Base-by-base conservation (phyloP, 2,113 vertebrate species). In the Osmerus eperlanus region DNA sequence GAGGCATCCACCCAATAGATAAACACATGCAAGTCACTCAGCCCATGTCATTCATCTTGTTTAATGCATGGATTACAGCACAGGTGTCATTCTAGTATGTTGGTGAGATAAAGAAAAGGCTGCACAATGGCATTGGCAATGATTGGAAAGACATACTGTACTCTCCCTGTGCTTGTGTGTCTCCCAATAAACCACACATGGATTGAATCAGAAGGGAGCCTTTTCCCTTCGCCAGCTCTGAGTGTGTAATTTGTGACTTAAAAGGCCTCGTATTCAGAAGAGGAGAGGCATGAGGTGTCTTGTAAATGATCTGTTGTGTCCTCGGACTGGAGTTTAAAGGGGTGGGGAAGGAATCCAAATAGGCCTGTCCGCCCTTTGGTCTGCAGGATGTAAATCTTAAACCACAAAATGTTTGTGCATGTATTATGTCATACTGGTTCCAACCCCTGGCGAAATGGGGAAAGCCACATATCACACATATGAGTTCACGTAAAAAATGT, bases 111-210 rank as follows among this genome's bases (percentile, higher is more conserved):
- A 59, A 41, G 47, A 55, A 65, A 23, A 5, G 29, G n/a, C 18
- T 9, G 14, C 11, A 58, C 55, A 67, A 64, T 75, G 53, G 29
- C 53, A 70, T 28, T 28, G 25, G 25, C 25, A 28, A 28, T 28
- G 25, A 28, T 28, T 28, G 52, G 55, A 65, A 18, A 61, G 32
- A 29, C 51, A 29, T 65, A 51, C 29, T 63, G 28, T 53, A n/a
- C 21, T 52, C 12, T 21, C 16, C 5, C 56, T 63, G 28, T 23
- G 12, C 68, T 14, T 67, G 32, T 65, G 64, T 58, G 14, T n/a
- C 21, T n/a, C 32, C 15, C 3, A 67, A 29, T 70, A 47, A 64
- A 18, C 16, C 52, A 64, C 73, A 72, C 47, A 67, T 78, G 76
- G 53, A 51, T 71, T 67, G 14, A 73, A 65, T 78, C 70, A 62